Percentiles rank a stretch among this genome's conserved stretches.
phyloP scores from a whole-genome alignment of 1,140 invertebrate species.

The Gonatopus flavifemur region DNA sequence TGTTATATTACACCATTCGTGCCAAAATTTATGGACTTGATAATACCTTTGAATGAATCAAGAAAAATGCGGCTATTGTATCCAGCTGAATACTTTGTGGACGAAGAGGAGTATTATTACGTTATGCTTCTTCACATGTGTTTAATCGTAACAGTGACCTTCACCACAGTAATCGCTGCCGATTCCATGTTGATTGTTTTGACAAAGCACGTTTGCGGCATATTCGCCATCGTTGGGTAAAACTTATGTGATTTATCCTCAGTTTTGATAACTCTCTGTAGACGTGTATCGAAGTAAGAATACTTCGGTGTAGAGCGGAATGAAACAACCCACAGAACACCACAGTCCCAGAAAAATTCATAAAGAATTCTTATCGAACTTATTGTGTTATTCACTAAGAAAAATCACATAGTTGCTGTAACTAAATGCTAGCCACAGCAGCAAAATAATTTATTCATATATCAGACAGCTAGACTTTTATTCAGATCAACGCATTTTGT shows the following conservation, averaged over 20 bases:
- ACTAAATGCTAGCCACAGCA: too few relatives aligned
- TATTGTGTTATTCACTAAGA: too few relatives aligned
- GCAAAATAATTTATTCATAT: too few relatives aligned
- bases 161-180: not conserved
- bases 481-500: too few relatives aligned
- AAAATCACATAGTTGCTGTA: too few relatives aligned
- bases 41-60: constrained; percentile 21
- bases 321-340: too few relatives aligned
- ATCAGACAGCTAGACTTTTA: too few relatives aligned
- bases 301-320: too few relatives aligned
- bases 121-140: constrained; percentile 13
- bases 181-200: constrained; percentile 4
- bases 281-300: too few relatives aligned
- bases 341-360: too few relatives aligned
- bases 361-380: not conserved
- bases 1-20: constrained; percentile 2
- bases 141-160: not conserved
- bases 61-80: constrained; percentile 9
- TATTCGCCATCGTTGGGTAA: constrained; percentile 16
- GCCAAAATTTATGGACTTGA: constrained; percentile 15
- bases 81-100: constrained; percentile 17
- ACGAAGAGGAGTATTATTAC: constrained; percentile 20
- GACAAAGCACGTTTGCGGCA: constrained; percentile 16
- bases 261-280: too few relatives aligned
- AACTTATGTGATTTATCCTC: too few relatives aligned